phyloP scores from a whole-genome alignment of 2,113 vertebrate species.

The Uria aalge region DNA sequence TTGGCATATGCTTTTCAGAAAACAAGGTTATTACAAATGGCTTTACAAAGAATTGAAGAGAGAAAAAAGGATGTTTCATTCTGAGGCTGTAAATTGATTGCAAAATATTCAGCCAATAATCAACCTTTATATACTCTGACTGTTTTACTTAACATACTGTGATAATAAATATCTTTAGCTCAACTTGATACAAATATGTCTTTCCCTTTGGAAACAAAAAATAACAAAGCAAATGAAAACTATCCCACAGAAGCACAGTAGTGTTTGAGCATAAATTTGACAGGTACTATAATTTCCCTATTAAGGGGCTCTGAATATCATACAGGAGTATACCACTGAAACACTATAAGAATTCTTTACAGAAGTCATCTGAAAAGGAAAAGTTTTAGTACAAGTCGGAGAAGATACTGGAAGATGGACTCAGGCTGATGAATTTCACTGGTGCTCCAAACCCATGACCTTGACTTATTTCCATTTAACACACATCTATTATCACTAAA shows the following conservation, averaged over 20 bases:
- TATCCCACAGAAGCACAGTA: constrained; percentile 68
- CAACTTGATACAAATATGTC: constrained; percentile 71
- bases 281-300: constrained; percentile 71
- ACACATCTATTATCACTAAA: constrained; percentile 60
- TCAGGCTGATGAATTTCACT: constrained; percentile 57
- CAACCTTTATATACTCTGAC: constrained; percentile 9
- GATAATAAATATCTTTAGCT: constrained; percentile 73
- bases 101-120: constrained; percentile 67
- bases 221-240: constrained; percentile 63
- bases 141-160: constrained; percentile 42
- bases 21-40: constrained; percentile 57
- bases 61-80: constrained; percentile 50
- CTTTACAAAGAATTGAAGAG: constrained; percentile 67
- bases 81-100: constrained; percentile 49
- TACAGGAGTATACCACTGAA: constrained; percentile 34
- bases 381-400: constrained; percentile 65
- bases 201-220: constrained; percentile 69
- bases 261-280: constrained; percentile 66
- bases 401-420: neutral
- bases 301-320: constrained; percentile 62
- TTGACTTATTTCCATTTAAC: constrained; percentile 64
- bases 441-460: constrained; percentile 53
- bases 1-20: constrained; percentile 23
- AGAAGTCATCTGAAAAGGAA: constrained; percentile 41
- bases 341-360: constrained; percentile 44